A percentile compares a stretch with the other conserved stretches of the same genome.
Evolutionary conservation across 2,113 vertebrate species (phyloP).

Genomic region (Apteryx mantelli): DNA sequence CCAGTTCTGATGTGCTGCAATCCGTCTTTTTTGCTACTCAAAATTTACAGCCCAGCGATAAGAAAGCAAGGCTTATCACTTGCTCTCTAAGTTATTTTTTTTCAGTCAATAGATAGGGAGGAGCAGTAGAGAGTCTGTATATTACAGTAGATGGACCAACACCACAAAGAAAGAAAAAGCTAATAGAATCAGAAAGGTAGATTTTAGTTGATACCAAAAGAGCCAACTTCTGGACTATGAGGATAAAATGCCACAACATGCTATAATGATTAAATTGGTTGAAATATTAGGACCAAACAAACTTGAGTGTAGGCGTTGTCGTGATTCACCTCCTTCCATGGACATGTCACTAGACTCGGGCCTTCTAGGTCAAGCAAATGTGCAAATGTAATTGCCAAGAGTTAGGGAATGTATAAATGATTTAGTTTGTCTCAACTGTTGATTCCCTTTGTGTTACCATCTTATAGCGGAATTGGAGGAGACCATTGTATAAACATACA

Average conservation of each 20-base stretch:
- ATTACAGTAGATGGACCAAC: not conserved
- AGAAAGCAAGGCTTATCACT: not conserved
- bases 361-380: not conserved
- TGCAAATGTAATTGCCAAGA: not conserved
- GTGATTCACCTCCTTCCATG: not conserved
- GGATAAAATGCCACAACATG: not conserved
- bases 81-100: not conserved
- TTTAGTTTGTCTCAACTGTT: not conserved
- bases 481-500: not conserved
- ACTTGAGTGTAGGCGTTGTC: not conserved
- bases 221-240: not conserved
- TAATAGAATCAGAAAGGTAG: not conserved
- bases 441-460: not conserved
- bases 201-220: not conserved
- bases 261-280: not conserved
- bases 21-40: not conserved
- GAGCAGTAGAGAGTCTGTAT: fast-evolving
- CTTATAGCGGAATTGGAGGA: not conserved
- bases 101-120: not conserved
- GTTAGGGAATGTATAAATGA: not conserved
- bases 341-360: not conserved
- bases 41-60: not conserved
- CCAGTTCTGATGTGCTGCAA: not conserved
- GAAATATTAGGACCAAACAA: not conserved
- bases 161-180: not conserved